These are phyloP conservation scores for Eidolon helvum DNA, from an alignment of 2,113 vertebrate genomes.

Conservation along the genomic window DNA sequence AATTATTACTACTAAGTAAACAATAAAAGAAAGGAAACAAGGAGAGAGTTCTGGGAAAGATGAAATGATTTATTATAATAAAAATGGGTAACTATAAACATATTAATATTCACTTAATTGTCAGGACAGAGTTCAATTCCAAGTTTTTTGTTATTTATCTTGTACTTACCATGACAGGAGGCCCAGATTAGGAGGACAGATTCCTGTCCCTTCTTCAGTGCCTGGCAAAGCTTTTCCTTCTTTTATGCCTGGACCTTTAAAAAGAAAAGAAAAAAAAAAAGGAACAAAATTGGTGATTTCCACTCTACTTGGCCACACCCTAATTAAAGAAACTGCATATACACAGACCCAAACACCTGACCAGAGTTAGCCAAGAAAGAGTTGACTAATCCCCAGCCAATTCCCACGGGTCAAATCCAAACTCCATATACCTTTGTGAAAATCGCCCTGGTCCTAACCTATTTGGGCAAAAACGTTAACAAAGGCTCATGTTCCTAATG, in stretches of 20 bases:
- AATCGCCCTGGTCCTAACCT: background rate
- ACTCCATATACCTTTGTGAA: background rate
- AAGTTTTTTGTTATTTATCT: background rate
- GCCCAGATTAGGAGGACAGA: slow-evolving; percentile 79
- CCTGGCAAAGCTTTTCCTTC: slow-evolving; percentile 65
- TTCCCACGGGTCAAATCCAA: slow-evolving; percentile 1
- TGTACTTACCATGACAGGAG: slow-evolving; percentile 86
- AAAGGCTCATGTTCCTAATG: background rate
- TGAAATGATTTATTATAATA: background rate
- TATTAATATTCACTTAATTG: background rate
- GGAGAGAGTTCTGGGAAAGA: slow-evolving; percentile 16
- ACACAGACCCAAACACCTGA: background rate
- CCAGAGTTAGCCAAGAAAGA: background rate
- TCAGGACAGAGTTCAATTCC: background rate
- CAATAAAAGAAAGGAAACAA: background rate
- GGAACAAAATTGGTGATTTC: slow-evolving; percentile 32
- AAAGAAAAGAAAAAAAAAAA: background rate
- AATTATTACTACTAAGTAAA: slow-evolving; percentile 22
- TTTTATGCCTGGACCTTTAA: slow-evolving; percentile 73
- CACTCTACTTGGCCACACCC: background rate
- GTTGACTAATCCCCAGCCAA: background rate
- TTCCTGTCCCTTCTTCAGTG: slow-evolving; percentile 72
- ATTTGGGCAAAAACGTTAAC: background rate
- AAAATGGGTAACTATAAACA: background rate
- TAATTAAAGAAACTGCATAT: slow-evolving; percentile 3